Evolutionary conservation across 1,140 invertebrate species (phyloP).

Genomic region (Tetraneura akinire): DNA sequence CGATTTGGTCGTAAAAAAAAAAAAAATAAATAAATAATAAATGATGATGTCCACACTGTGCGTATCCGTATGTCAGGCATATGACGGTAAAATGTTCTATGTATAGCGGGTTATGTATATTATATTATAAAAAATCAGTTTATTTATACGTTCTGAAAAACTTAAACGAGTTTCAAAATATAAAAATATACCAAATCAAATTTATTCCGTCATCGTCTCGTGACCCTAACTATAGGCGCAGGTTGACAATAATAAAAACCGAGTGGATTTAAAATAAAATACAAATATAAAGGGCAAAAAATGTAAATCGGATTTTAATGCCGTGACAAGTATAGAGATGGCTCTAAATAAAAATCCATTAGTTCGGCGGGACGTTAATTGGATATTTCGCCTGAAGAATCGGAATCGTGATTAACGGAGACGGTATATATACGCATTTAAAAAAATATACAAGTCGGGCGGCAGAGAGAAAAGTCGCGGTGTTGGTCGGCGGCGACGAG

Average conservation of each 20-base stretch:
- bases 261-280: slow-evolving; percentile 44
- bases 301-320: slow-evolving; percentile 51
- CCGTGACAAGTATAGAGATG: slow-evolving; percentile 42
- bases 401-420: slow-evolving; percentile 51
- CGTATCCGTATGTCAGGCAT: too few relatives aligned
- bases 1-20: neutral
- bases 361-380: slow-evolving; percentile 49
- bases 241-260: slow-evolving; percentile 51
- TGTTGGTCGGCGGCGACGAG: neutral
- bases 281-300: slow-evolving; percentile 26
- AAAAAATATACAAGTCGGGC: too few relatives aligned
- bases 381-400: slow-evolving; percentile 50
- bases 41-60: too few relatives aligned
- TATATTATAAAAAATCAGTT: slow-evolving; percentile 18
- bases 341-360: slow-evolving; percentile 50
- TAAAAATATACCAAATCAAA: slow-evolving; percentile 37
- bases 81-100: too few relatives aligned
- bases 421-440: neutral
- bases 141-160: slow-evolving; percentile 16
- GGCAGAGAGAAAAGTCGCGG: slow-evolving; percentile 5
- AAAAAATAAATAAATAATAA: neutral
- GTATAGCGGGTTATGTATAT: too few relatives aligned
- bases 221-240: slow-evolving; percentile 13
- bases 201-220: neutral
- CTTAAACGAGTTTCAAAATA: slow-evolving; percentile 29